Percentiles rank a stretch among this genome's conserved stretches.
These are phyloP conservation scores for Halocynthia roretzi DNA, from an alignment of 23 tunicate genomes.

Conservation along the genomic window DNA sequence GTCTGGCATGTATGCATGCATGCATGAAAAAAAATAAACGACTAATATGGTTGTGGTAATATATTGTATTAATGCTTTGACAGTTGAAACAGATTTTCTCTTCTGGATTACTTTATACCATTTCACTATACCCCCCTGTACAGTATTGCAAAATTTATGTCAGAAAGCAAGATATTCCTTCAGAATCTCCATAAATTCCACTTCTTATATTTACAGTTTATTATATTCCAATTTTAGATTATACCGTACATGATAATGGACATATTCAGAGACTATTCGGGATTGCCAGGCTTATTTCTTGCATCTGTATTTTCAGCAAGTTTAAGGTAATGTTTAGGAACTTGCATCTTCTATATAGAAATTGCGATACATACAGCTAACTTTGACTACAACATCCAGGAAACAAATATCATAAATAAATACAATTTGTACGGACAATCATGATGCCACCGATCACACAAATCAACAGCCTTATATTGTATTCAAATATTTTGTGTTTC, in stretches of 20 bases:
- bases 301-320: conserved; percentile 68
- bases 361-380: neutral
- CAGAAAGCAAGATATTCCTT: neutral
- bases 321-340: conserved; percentile 28
- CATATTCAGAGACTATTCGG: conserved; percentile 30
- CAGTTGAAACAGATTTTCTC: too few species aligned
- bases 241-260: conserved; percentile 51
- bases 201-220: neutral
- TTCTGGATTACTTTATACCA: too few species aligned
- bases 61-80: too few species aligned
- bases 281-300: conserved; percentile 56
- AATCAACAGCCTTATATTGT: neutral
- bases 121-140: too few species aligned
- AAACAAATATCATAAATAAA: neutral
- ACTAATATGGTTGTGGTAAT: too few species aligned
- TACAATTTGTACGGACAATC: neutral
- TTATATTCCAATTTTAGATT: conserved; percentile 7
- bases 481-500: neutral
- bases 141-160: neutral
- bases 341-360: neutral
- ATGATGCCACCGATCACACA: neutral
- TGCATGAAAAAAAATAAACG: too few species aligned
- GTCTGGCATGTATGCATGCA: too few species aligned
- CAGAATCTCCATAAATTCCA: neutral
- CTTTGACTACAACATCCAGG: too few species aligned